phyloP scores from a whole-genome alignment of 2,113 vertebrate genomes.

The Pundamilia nyererei region DNA sequence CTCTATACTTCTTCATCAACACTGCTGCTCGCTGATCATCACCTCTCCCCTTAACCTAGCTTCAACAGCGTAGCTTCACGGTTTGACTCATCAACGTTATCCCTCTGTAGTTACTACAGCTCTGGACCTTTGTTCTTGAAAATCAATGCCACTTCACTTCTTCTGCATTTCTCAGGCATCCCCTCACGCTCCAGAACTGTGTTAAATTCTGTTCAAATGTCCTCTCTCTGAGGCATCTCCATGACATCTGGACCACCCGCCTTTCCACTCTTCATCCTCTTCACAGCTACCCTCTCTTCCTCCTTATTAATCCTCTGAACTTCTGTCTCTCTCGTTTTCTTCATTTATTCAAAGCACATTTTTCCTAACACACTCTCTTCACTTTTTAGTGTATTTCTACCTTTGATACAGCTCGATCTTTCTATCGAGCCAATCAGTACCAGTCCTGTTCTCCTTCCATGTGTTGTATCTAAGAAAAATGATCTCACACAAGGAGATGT shows the following conservation, averaged over 20 bases:
- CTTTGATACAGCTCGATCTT: not conserved
- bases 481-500: not conserved
- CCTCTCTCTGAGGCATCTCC: not conserved
- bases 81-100: not conserved
- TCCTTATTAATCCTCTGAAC: not conserved
- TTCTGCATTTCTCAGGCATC: not conserved
- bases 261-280: not conserved
- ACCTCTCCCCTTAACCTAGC: not conserved
- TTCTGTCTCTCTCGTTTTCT: not conserved
- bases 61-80: fast-evolving
- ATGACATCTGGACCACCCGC: not conserved
- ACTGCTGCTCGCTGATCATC: not conserved
- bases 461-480: not conserved
- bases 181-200: not conserved
- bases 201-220: not conserved
- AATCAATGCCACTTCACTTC: not conserved
- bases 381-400: not conserved
- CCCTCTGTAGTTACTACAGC: not conserved
- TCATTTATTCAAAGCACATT: not conserved
- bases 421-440: not conserved
- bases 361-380: not conserved
- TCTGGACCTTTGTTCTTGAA: not conserved
- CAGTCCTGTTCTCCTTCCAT: not conserved
- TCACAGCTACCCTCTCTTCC: not conserved
- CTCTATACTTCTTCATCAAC: not conserved